phyloP scores from a whole-genome alignment of 2,113 vertebrate species.

The Ptyas mucosa region DNA sequence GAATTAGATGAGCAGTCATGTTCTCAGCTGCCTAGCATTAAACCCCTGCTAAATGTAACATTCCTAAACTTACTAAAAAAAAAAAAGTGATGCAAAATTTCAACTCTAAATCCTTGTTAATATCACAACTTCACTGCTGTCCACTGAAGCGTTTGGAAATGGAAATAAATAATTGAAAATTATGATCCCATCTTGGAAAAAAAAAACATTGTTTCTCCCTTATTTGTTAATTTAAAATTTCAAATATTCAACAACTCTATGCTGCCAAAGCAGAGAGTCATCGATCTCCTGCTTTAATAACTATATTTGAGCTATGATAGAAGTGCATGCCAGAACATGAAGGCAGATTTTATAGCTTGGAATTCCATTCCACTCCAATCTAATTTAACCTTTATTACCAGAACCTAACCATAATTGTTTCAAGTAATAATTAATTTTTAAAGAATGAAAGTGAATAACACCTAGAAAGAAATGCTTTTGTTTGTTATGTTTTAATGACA shows the following conservation, averaged over 20 bases:
- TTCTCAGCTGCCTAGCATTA: background rate
- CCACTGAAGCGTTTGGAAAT: background rate
- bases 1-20: background rate
- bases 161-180: background rate
- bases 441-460: conserved; percentile 74
- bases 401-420: conserved; percentile 69
- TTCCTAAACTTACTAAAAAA: background rate
- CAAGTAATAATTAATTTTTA: conserved; percentile 79
- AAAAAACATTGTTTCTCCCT: background rate
- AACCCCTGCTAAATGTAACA: background rate
- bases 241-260: conserved; percentile 43
- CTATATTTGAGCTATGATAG: conserved; percentile 51
- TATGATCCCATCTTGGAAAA: background rate
- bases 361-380: conserved; percentile 69
- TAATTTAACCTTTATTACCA: conserved; percentile 67
- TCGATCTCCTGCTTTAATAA: conserved; percentile 57
- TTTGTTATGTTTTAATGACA: conserved; percentile 78
- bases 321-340: conserved; percentile 57
- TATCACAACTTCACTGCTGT: background rate
- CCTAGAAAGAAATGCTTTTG: conserved; percentile 71
- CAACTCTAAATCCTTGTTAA: background rate
- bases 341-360: conserved; percentile 50
- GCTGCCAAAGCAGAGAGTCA: conserved; percentile 29
- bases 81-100: background rate
- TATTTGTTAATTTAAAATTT: conserved; percentile 52